Percentiles rank a stretch among this genome's conserved stretches.
Evolutionary conservation across 2,888 invertebrate genomes (phyloP).

Genomic region (Mechanitis messenoides): DNA sequence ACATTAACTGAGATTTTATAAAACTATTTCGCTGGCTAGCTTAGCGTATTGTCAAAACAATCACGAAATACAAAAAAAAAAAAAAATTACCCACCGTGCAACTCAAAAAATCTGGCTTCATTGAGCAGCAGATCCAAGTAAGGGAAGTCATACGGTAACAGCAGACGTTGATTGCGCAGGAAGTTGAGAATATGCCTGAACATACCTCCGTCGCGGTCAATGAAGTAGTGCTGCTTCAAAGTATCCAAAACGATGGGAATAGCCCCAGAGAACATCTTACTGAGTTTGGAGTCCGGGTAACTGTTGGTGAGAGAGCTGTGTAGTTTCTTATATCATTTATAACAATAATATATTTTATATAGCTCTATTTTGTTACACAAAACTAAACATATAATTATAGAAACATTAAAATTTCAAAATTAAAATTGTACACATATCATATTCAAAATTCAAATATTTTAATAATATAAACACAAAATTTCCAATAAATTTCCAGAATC

Average conservation of each 20-base stretch:
- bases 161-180: conserved; percentile 91
- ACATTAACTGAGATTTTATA: too few species aligned
- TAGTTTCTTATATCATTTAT: neutral
- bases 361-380: too few species aligned
- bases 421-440: too few species aligned
- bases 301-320: conserved; percentile 73
- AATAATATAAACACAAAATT: too few species aligned
- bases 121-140: conserved; percentile 91
- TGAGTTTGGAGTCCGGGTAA: conserved; percentile 93
- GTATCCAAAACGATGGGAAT: conserved; percentile 97
- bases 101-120: conserved; percentile 94
- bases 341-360: neutral
- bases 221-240: conserved; percentile 98
- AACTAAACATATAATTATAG: too few species aligned
- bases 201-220: conserved; percentile 98
- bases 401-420: too few species aligned
- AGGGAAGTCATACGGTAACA: conserved; percentile 91
- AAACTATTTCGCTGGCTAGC: too few species aligned
- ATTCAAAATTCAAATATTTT: too few species aligned
- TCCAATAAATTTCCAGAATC: too few species aligned
- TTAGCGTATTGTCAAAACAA: neutral
- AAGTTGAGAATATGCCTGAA: conserved; percentile 98
- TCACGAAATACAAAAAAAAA: neutral
- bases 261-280: conserved; percentile 95
- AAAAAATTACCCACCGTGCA: conserved; percentile 82